Evolutionary conservation across 1,140 invertebrate genomes (phyloP).

Genomic region (Oreohelix idahoensis): DNA sequence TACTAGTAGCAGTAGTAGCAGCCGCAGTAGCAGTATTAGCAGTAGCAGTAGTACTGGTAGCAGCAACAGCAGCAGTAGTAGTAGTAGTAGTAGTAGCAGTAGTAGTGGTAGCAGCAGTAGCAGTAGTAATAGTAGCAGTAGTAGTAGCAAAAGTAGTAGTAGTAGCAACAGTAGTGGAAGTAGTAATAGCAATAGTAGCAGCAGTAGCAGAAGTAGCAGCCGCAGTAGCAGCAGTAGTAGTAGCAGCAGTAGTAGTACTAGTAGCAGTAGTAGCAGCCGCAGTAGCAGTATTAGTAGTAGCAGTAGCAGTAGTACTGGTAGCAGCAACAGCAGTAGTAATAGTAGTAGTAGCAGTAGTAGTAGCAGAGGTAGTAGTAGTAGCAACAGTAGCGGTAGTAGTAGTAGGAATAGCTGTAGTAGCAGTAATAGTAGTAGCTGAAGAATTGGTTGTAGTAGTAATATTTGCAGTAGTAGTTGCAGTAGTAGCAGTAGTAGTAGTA

Average conservation of each 20-base stretch:
- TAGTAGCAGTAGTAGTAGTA: constrained; percentile 34
- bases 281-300: constrained; percentile 31
- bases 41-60: not conserved
- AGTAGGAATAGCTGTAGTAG: constrained; percentile 29
- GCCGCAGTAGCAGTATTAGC: not conserved
- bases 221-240: constrained; percentile 4
- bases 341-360: constrained; percentile 33
- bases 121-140: constrained; percentile 27
- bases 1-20: not conserved
- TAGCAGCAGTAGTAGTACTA: not conserved
- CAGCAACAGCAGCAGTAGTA: not conserved
- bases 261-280: not conserved
- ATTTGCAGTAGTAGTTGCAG: constrained; percentile 28
- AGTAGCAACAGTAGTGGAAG: constrained; percentile 24
- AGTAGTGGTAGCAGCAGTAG: constrained; percentile 8
- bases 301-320: constrained; percentile 21
- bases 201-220: constrained; percentile 12
- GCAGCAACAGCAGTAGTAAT: constrained; percentile 17
- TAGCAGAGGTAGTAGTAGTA: constrained; percentile 30
- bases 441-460: not conserved
- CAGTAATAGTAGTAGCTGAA: not conserved
- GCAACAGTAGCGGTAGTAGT: constrained; percentile 25
- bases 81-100: not conserved
- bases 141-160: constrained; percentile 25
- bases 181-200: constrained; percentile 16